A percentile compares a stretch with the other conserved stretches of the same genome.
These are phyloP conservation scores for Barbus barbus DNA, from an alignment of 2,113 vertebrate species.

Conservation along the genomic window DNA sequence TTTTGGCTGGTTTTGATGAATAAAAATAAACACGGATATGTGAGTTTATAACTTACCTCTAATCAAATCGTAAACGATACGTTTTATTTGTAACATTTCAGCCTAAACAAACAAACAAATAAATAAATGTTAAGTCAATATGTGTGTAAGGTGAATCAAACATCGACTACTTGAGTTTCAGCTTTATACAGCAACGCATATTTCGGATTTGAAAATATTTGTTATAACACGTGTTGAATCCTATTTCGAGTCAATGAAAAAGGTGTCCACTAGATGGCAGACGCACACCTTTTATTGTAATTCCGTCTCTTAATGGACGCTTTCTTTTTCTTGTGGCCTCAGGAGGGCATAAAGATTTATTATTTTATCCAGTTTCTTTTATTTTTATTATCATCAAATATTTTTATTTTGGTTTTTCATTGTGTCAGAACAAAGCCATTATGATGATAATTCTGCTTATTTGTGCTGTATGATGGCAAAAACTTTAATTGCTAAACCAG, in stretches of 20 bases:
- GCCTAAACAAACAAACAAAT: too few relatives aligned
- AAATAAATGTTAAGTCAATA: too few relatives aligned
- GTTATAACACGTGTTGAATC: not conserved
- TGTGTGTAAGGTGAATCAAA: too few relatives aligned
- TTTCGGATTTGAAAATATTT: too few relatives aligned
- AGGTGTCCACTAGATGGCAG: constrained; percentile 63
- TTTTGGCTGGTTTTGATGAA: too few relatives aligned
- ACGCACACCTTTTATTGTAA: constrained; percentile 25
- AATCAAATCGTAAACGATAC: too few relatives aligned
- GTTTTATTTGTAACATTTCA: too few relatives aligned
- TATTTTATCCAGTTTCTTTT: not conserved
- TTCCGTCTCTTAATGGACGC: not conserved
- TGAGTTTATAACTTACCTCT: too few relatives aligned
- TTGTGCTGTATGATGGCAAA: not conserved
- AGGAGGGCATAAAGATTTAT: not conserved
- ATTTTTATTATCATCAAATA: not conserved
- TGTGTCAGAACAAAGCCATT: not conserved
- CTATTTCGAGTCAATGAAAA: not conserved
- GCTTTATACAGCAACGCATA: too few relatives aligned
- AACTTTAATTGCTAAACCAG: not conserved
- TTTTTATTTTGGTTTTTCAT: not conserved
- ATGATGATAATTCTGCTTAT: not conserved
- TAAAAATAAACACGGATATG: too few relatives aligned
- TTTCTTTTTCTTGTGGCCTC: not conserved
- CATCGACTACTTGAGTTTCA: too few relatives aligned